These are phyloP conservation scores for Danio tinwini DNA, from an alignment of 2,797 vertebrate genomes.

Conservation along the genomic window DNA sequence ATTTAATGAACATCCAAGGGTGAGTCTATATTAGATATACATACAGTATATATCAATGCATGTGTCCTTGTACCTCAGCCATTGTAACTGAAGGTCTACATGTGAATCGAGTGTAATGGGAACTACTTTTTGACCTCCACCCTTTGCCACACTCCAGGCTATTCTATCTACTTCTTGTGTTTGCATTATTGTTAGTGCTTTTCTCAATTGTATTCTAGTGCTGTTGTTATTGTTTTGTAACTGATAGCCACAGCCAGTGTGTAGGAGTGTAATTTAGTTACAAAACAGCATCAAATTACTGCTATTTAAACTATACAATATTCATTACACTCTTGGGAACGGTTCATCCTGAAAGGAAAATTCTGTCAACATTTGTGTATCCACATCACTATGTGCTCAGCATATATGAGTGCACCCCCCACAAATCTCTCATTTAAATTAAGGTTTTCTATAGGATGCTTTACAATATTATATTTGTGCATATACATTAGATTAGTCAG, in stretches of 20 bases:
- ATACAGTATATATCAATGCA: constrained; percentile 26
- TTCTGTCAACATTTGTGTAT: too few species aligned
- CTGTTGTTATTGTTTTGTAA: neutral
- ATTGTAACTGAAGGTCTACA: constrained; percentile 24
- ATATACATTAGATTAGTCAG: too few species aligned
- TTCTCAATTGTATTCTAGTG: neutral
- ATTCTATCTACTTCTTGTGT: too few species aligned
- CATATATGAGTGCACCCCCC: too few species aligned
- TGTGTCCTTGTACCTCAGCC: constrained; percentile 45
- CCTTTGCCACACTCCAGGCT: neutral
- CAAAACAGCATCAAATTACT: neutral
- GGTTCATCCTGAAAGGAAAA: neutral
- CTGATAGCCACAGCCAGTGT: neutral
- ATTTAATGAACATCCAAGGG: neutral
- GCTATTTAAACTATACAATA: neutral
- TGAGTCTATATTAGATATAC: neutral
- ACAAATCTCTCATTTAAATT: too few species aligned
- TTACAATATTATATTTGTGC: too few species aligned
- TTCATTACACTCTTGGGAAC: neutral
- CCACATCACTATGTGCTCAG: too few species aligned
- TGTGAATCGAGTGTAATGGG: constrained; percentile 44
- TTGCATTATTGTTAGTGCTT: neutral
- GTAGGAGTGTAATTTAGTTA: neutral
- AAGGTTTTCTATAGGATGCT: too few species aligned
- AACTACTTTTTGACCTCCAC: constrained; percentile 39